Evolutionary conservation across 2,888 invertebrate genomes (phyloP).

Genomic region (Euspilapteryx auroguttella): DNA sequence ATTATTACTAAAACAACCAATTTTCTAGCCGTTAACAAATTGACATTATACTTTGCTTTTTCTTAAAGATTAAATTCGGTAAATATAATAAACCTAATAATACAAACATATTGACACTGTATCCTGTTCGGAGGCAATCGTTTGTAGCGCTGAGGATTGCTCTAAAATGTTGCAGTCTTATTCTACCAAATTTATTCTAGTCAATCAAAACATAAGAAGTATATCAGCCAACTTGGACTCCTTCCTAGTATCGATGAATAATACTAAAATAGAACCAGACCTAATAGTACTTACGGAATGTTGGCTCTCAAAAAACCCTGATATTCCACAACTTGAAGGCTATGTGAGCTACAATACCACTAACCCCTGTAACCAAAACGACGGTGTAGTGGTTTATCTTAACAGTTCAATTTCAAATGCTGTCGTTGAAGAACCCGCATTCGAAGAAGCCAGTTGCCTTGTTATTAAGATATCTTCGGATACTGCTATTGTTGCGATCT

Average conservation of each 20-base stretch:
- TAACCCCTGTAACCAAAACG: not conserved
- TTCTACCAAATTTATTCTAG: too few species aligned
- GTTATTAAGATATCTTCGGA: not conserved
- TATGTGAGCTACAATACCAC: not conserved
- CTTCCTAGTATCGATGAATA: not conserved
- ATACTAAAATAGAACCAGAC: not conserved
- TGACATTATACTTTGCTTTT: too few species aligned
- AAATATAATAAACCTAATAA: too few species aligned
- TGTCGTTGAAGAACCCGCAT: not conserved
- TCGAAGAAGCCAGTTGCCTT: not conserved
- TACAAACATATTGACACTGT: too few species aligned
- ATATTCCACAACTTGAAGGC: not conserved
- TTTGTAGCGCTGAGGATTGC: too few species aligned
- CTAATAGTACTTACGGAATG: conserved; percentile 2
- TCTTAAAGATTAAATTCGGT: too few species aligned
- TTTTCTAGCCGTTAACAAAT: too few species aligned
- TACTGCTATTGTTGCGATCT: not conserved
- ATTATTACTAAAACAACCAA: too few species aligned
- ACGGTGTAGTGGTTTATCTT: conserved; percentile 2
- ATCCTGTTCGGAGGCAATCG: too few species aligned
- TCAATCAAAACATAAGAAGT: conserved; percentile 1
- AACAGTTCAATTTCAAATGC: not conserved
- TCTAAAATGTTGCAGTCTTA: too few species aligned
- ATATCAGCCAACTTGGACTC: not conserved
- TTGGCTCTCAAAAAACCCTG: not conserved